Evolutionary conservation across 1,140 invertebrate genomes (phyloP).

Genomic region (Ips nitidus): DNA sequence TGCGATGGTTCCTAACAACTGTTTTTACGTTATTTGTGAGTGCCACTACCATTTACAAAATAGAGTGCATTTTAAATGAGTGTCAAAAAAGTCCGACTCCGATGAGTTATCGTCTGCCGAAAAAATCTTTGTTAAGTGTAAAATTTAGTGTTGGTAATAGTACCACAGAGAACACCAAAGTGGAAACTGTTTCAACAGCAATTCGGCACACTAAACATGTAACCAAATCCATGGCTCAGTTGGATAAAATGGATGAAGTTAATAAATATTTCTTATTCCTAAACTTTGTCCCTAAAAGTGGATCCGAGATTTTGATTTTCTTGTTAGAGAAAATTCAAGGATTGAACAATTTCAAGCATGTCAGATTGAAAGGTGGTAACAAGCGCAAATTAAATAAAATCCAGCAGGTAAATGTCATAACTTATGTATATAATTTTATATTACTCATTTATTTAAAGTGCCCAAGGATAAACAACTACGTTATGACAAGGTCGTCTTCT

Average conservation of each 20-base stretch:
- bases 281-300: conserved; percentile 65
- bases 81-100: not conserved
- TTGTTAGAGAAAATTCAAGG: conserved; percentile 64
- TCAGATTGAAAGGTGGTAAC: conserved; percentile 56
- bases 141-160: not conserved
- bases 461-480: too few relatives aligned
- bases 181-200: not conserved
- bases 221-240: conserved; percentile 60
- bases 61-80: not conserved
- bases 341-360: conserved; percentile 63
- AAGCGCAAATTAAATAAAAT: conserved; percentile 50
- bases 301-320: conserved; percentile 66
- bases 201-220: conserved; percentile 41
- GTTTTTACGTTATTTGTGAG: conserved; percentile 6
- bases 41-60: conserved; percentile 13
- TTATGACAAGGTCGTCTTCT: too few relatives aligned
- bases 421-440: not conserved
- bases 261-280: conserved; percentile 63
- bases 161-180: conserved; percentile 2
- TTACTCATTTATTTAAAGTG: too few relatives aligned
- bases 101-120: conserved; percentile 8
- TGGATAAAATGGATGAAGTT: conserved; percentile 55
- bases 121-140: conserved; percentile 27
- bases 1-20: conserved; percentile 17
- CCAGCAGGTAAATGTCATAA: conserved; percentile 53